Percentiles rank a stretch among this genome's conserved stretches.
These are phyloP conservation scores for Planococcus citri DNA, from an alignment of 1,140 invertebrate species.

Conservation along the genomic window DNA sequence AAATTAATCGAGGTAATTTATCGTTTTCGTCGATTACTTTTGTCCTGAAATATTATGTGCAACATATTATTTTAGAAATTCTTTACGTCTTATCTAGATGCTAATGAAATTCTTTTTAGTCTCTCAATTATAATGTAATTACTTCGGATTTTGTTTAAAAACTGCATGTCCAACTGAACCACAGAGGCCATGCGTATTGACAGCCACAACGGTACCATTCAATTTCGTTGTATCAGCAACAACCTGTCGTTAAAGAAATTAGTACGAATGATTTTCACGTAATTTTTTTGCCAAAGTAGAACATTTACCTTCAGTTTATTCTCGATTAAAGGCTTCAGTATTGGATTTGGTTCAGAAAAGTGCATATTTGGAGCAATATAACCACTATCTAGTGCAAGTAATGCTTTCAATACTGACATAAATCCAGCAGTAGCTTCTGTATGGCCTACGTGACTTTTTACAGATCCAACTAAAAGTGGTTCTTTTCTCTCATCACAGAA, in stretches of 20 bases:
- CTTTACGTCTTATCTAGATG: no score
- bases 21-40: constrained; percentile 15
- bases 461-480: constrained; percentile 58
- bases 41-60: not conserved
- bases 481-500: constrained; percentile 27
- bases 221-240: not conserved
- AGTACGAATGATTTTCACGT: not conserved
- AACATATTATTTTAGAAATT: no score
- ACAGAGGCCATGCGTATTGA: constrained; percentile 51
- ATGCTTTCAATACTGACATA: constrained; percentile 43
- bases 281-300: not conserved
- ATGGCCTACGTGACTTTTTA: constrained; percentile 67
- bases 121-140: no score
- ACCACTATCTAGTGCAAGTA: constrained; percentile 28
- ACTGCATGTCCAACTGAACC: constrained; percentile 46
- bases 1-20: constrained; percentile 27
- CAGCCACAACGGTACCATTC: constrained; percentile 35
- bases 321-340: constrained; percentile 42
- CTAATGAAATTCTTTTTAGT: no score
- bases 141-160: constrained; percentile 31
- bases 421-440: constrained; percentile 52
- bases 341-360: constrained; percentile 31
- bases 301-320: constrained; percentile 33
- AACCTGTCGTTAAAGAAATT: not conserved
- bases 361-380: constrained; percentile 31